Base-by-base conservation (phyloP, 2,113 vertebrate species). In the Oreochromis spilurus region DNA sequence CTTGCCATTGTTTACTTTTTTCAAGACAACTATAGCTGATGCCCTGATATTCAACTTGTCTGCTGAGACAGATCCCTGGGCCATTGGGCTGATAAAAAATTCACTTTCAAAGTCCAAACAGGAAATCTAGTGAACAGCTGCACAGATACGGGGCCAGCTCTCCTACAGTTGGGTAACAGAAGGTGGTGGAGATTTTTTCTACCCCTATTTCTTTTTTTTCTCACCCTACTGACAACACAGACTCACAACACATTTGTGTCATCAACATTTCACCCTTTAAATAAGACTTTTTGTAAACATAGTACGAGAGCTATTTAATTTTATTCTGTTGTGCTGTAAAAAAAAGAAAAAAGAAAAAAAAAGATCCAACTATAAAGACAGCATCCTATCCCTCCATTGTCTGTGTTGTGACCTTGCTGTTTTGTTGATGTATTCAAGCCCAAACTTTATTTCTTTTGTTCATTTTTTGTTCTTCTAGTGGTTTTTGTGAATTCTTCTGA, bases 101-200 rank as follows among this genome's bases (percentile, higher is more conserved):
- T 87, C 84, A 48, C 85, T 92, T 87, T 92, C 67, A 89, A 86
- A 87, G 53, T 86, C 65, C 77, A 89, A 72, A 89, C 53, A 84
- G 78, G 84, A 84, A 82, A 65, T 80, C 40, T 34, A 62, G 40
- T 16, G 43, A 90, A 75, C 55, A 89, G 87, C 87, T 89, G 84
- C 82, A 83, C 75, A 83, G 40, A 78, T 54, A 60, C 26, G 4
- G 5, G 58, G 53, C 31, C 81, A 65, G 57, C 67, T 81, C 81
- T 67, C 53, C 29, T 34, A 40, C 50, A 62, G 52, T 31, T 50
- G 26, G 34, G 17, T 52, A 55, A 80, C 70, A 86, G 58, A 82
- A 62, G 55, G 50, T 81, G n/a, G 17, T 48, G 36, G 43, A 82
- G 36, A 34, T 13, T 24, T 60, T 43, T 79, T 34, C 45, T 31